Percentiles rank a stretch among this genome's conserved stretches.
These are phyloP conservation scores for Hafferia zeledoni DNA, from an alignment of 2,797 vertebrate genomes.

Conservation along the genomic window DNA sequence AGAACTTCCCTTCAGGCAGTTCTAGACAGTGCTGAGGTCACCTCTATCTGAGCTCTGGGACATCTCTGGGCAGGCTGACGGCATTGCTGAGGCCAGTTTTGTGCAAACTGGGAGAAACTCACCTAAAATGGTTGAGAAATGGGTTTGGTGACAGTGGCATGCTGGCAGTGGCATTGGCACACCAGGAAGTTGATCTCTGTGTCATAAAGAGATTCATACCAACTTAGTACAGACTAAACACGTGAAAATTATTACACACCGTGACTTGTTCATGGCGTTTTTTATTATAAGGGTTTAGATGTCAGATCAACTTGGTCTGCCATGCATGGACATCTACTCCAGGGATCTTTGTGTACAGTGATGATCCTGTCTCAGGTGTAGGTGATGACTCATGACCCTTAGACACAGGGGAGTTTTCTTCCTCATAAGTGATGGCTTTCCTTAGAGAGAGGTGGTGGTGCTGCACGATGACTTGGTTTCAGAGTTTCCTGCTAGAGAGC, in stretches of 20 bases:
- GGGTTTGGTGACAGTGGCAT: fast-evolving
- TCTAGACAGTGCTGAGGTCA: too few relatives aligned
- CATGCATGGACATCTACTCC: not conserved
- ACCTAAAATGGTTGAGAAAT: not conserved
- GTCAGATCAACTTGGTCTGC: not conserved
- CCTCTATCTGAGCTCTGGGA: not conserved
- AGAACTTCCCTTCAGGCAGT: too few relatives aligned
- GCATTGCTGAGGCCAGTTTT: not conserved
- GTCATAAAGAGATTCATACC: not conserved
- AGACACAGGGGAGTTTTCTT: not conserved
- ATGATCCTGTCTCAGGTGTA: not conserved
- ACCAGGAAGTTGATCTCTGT: not conserved
- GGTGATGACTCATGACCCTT: not conserved
- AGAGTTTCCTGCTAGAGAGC: not conserved
- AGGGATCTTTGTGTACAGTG: not conserved
- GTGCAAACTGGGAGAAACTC: not conserved
- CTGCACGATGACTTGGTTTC: not conserved
- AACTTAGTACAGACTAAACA: not conserved
- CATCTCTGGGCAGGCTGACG: not conserved
- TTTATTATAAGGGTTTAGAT: not conserved
- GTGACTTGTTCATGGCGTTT: not conserved
- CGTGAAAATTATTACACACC: not conserved
- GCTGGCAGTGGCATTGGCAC: not conserved
- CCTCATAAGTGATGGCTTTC: not conserved
- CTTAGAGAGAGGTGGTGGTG: not conserved